Percentiles rank a stretch among this genome's conserved stretches.
Evolutionary conservation across 2,888 invertebrate genomes (phyloP).

Genomic region (Prenolepis imparis): DNA sequence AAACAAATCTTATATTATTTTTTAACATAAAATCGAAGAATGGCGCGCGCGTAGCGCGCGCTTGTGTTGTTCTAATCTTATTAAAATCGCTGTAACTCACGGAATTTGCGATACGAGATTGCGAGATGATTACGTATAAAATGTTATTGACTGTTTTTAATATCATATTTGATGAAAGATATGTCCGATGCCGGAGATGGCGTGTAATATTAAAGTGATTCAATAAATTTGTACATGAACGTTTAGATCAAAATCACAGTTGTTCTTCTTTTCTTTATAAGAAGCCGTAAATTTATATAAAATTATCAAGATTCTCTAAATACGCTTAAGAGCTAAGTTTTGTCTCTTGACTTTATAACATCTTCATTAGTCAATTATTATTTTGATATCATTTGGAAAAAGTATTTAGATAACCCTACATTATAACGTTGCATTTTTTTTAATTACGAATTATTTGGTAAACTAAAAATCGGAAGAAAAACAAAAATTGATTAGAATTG

Average conservation of each 20-base stretch:
- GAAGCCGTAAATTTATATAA: not conserved
- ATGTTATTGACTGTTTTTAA: constrained; percentile 85
- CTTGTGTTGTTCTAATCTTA: too few species aligned
- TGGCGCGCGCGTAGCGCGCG: too few species aligned
- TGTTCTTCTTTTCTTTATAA: not conserved
- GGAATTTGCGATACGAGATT: constrained; percentile 72
- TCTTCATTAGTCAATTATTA: not conserved
- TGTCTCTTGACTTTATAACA: not conserved
- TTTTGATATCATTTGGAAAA: not conserved
- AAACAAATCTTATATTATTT: too few species aligned
- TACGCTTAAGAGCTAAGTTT: not conserved
- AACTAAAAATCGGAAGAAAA: not conserved
- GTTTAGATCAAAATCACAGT: constrained; percentile 66
- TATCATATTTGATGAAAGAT: constrained; percentile 85
- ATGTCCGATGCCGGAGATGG: constrained; percentile 85
- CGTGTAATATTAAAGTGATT: constrained; percentile 86
- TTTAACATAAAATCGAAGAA: too few species aligned
- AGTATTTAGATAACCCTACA: not conserved
- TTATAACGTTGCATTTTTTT: not conserved
- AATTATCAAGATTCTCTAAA: not conserved
- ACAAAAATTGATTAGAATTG: not conserved
- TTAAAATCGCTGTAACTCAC: too few species aligned
- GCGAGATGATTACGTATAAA: constrained; percentile 80
- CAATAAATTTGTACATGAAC: constrained; percentile 82
- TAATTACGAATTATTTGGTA: not conserved